A percentile compares a stretch with the other conserved stretches of the same genome.
These are phyloP conservation scores for Jordanella pulchra DNA, from an alignment of 2,797 vertebrate species.

Conservation along the genomic window DNA sequence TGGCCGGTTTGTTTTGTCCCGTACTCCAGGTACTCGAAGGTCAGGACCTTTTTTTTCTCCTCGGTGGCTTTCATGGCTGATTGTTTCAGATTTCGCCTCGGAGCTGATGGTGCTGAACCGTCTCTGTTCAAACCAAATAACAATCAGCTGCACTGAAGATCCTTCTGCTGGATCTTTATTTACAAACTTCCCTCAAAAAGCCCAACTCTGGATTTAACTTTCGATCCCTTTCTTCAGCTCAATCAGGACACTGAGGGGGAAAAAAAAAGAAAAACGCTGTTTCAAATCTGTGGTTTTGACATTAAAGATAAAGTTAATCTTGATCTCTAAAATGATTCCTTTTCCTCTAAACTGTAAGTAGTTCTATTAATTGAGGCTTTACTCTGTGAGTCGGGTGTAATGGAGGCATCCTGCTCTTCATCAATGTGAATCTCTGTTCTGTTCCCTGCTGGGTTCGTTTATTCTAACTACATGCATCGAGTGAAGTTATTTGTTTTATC, in stretches of 20 bases:
- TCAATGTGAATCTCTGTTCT: conserved; percentile 36
- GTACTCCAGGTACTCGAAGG: too few species aligned
- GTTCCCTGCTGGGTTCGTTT: not conserved
- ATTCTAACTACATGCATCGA: not conserved
- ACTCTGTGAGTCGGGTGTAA: not conserved
- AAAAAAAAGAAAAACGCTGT: too few species aligned
- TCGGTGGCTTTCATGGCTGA: too few species aligned
- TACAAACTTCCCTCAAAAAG: not conserved
- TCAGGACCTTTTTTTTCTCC: too few species aligned
- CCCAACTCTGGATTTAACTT: not conserved
- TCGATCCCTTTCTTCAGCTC: not conserved
- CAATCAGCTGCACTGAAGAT: not conserved
- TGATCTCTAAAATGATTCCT: too few species aligned
- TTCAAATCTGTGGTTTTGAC: not conserved
- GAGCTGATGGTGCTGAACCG: too few species aligned
- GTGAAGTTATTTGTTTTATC: too few species aligned
- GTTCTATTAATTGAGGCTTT: not conserved
- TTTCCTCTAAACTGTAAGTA: too few species aligned
- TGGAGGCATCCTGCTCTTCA: not conserved
- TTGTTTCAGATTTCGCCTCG: too few species aligned
- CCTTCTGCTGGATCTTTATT: not conserved
- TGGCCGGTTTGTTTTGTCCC: too few species aligned
- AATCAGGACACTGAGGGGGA: too few species aligned
- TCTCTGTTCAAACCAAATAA: not conserved
- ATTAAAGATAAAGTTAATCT: not conserved